Conservation (phyloP, 2,888 invertebrate species). For the Cheilosia pagana region DNA sequence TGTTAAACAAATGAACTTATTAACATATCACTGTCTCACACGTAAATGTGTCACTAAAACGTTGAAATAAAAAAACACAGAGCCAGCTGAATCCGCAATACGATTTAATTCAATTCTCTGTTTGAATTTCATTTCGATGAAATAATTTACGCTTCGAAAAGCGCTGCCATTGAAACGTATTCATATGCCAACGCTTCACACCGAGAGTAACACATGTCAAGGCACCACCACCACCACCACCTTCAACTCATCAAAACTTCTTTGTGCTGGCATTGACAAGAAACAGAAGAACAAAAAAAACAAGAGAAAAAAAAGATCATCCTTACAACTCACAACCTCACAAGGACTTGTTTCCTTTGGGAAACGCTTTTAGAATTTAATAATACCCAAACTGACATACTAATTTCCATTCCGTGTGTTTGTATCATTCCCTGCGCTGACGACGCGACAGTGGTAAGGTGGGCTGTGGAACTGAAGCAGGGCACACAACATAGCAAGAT, state of each 20-base stretch:
- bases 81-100: no score
- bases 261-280: conserved; percentile 5
- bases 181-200: background rate
- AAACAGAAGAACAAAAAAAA: conserved; percentile 6
- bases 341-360: conserved; percentile 15
- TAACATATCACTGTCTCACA: no score
- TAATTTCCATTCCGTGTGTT: conserved; percentile 51
- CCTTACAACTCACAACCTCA: background rate
- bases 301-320: conserved; percentile 4
- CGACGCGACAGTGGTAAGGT: background rate
- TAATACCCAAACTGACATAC: conserved; percentile 44
- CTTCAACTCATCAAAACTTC: conserved; percentile 30
- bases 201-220: conserved; percentile 48
- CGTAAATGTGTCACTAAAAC: no score
- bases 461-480: background rate
- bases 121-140: no score
- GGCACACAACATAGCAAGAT: conserved; percentile 54
- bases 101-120: no score
- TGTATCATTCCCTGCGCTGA: conserved; percentile 11
- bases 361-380: conserved; percentile 42
- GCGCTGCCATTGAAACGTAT: no score
- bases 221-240: no score
- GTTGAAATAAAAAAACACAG: no score
- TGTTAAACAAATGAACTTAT: no score
- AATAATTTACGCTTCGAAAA: no score